Evolutionary conservation across 2,888 invertebrate genomes (phyloP).

Genomic region (Myopa testacea): DNA sequence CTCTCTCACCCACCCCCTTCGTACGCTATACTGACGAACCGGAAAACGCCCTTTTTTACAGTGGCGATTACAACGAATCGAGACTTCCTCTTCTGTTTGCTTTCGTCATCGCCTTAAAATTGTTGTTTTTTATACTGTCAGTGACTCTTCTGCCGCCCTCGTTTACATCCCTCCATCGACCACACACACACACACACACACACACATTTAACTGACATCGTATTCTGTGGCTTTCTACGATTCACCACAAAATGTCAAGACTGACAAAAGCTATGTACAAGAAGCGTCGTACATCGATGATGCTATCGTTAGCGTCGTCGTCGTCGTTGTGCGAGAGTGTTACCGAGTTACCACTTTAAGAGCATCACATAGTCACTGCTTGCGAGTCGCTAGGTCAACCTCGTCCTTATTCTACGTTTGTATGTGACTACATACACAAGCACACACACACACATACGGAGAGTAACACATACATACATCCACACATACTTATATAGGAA

Average conservation of each 20-base stretch:
- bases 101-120: conserved; percentile 24
- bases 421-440: neutral
- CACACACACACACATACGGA: neutral
- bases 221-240: conserved; percentile 66
- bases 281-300: conserved; percentile 21
- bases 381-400: conserved; percentile 19
- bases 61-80: conserved; percentile 61
- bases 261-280: conserved; percentile 63
- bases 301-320: conserved; percentile 31
- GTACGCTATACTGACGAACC: conserved; percentile 55
- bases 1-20: conserved; percentile 32
- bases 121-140: conserved; percentile 15
- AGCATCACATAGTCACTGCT: conserved; percentile 41
- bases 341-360: conserved; percentile 37
- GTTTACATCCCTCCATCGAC: neutral
- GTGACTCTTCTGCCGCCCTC: neutral
- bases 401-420: neutral
- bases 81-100: conserved; percentile 55
- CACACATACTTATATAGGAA: neutral
- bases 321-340: conserved; percentile 31
- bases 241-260: conserved; percentile 70
- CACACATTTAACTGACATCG: conserved; percentile 29
- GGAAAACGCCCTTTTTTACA: conserved; percentile 65
- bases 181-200: neutral
- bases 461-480: neutral